Conservation (phyloP, 1,140 invertebrate genomes). For the Lethocerus indicus region DNA sequence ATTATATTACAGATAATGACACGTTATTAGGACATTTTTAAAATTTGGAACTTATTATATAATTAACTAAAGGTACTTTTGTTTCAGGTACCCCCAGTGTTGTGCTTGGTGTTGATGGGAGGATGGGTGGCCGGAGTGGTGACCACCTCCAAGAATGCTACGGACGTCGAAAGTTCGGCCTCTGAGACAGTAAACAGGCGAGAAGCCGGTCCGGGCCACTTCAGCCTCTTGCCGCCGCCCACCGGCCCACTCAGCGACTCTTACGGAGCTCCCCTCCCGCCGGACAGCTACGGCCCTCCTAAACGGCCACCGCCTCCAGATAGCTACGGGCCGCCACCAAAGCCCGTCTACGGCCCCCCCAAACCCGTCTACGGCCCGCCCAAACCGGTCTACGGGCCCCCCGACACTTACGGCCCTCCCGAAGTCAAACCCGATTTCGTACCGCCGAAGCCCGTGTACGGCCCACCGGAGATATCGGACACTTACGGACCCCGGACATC, state of each 20-base stretch:
- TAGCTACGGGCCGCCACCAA: slow-evolving; percentile 23
- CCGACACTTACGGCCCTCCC: slow-evolving; percentile 13
- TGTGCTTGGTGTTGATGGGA: slow-evolving; percentile 8
- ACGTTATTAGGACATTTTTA: too few species aligned
- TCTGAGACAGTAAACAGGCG: slow-evolving; percentile 9
- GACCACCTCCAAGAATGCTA: slow-evolving; percentile 4
- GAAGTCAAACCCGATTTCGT: slow-evolving; percentile 5
- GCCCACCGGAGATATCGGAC: neutral
- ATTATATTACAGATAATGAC: too few species aligned
- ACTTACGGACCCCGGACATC: slow-evolving; percentile 12
- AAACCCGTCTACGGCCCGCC: slow-evolving; percentile 24
- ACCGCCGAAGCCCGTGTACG: slow-evolving; percentile 7
- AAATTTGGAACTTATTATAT: too few species aligned
- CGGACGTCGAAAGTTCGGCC: slow-evolving; percentile 3
- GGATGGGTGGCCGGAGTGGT: slow-evolving; percentile 7
- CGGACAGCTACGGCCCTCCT: slow-evolving; percentile 19
- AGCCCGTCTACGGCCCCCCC: slow-evolving; percentile 25
- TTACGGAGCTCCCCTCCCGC: slow-evolving; percentile 21
- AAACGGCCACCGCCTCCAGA: slow-evolving; percentile 22
- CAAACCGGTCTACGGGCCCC: slow-evolving; percentile 24
- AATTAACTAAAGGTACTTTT: slow-evolving; percentile 1
- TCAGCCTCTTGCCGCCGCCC: slow-evolving; percentile 16
- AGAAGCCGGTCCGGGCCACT: slow-evolving; percentile 8
- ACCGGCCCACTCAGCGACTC: too few species aligned
- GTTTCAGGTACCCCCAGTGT: slow-evolving; percentile 12